Percentiles rank a stretch among this genome's conserved stretches.
Evolutionary conservation across 1,140 invertebrate genomes (phyloP).

Genomic region (Wiebesia pumilae): DNA sequence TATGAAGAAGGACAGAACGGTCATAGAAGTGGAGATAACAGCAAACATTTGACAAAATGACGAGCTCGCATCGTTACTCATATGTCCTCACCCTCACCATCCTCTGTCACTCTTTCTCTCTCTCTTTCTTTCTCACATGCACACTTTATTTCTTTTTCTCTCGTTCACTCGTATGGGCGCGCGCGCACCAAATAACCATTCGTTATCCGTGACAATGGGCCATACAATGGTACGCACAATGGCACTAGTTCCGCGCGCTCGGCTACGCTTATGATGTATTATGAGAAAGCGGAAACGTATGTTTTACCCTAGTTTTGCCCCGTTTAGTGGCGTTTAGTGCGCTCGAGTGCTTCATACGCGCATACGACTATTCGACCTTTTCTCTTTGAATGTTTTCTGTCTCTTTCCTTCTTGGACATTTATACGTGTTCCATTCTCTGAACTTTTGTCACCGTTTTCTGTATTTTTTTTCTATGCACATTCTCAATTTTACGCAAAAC

Average conservation of each 20-base stretch:
- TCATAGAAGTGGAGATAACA: conserved; percentile 46
- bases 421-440: background rate
- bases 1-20: conserved; percentile 35
- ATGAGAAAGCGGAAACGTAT: conserved; percentile 72
- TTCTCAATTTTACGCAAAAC: conserved; percentile 39
- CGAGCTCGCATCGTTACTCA: conserved; percentile 20
- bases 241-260: conserved; percentile 61
- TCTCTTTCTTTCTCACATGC: too few species aligned
- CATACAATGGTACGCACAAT: conserved; percentile 64
- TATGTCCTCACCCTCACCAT: background rate
- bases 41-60: conserved; percentile 59
- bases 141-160: background rate
- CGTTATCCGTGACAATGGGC: conserved; percentile 63
- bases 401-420: conserved; percentile 49
- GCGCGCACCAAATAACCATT: conserved; percentile 59
- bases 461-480: conserved; percentile 47
- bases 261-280: conserved; percentile 68
- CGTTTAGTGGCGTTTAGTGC: conserved; percentile 71
- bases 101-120: background rate
- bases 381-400: conserved; percentile 19
- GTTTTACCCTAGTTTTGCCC: conserved; percentile 70
- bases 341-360: conserved; percentile 63
- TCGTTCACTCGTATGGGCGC: background rate
- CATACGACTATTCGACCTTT: conserved; percentile 61
- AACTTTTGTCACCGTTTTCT: conserved; percentile 41